phyloP scores from a whole-genome alignment of 1,140 invertebrate genomes.

The Drosophila tsacasi region DNA sequence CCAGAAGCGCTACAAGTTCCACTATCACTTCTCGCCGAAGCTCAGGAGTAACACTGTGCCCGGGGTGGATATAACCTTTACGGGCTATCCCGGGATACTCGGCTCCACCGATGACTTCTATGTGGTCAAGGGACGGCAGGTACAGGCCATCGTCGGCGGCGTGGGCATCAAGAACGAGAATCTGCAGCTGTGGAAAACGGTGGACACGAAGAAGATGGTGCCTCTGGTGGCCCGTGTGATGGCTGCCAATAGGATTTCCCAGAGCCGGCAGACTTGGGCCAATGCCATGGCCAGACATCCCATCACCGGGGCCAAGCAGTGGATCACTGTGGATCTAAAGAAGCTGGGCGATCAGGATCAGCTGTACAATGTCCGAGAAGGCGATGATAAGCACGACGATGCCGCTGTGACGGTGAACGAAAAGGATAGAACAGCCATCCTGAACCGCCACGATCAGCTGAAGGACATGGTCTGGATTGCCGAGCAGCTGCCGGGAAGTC shows the following conservation, averaged over 20 bases:
- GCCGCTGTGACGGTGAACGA: constrained; percentile 86
- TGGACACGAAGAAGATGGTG: constrained; percentile 87
- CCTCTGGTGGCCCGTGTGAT: constrained; percentile 93
- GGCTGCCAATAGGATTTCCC: constrained; percentile 93
- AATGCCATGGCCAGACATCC: constrained; percentile 88
- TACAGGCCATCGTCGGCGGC: constrained; percentile 87
- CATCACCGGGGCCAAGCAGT: constrained; percentile 95
- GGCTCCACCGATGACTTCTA: constrained; percentile 96
- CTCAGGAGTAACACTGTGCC: constrained; percentile 88
- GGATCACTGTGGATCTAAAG: constrained; percentile 93
- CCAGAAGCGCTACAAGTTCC: constrained; percentile 95
- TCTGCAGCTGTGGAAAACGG: constrained; percentile 86
- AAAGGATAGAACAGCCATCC: constrained; percentile 74
- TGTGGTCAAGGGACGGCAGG: constrained; percentile 86
- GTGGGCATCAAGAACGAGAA: constrained; percentile 87
- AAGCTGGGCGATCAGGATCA: constrained; percentile 78
- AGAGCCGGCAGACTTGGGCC: constrained; percentile 90
- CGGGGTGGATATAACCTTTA: constrained; percentile 90
- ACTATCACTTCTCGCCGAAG: constrained; percentile 88
- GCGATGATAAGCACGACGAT: constrained; percentile 74
- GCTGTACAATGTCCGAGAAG: constrained; percentile 60
- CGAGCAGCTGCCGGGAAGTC: constrained; percentile 93
- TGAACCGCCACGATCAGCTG: constrained; percentile 83
- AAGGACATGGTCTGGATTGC: constrained; percentile 90
- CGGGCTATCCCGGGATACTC: constrained; percentile 95